These are phyloP conservation scores for Colletes collaris DNA, from an alignment of 2,888 invertebrate species.

Conservation along the genomic window DNA sequence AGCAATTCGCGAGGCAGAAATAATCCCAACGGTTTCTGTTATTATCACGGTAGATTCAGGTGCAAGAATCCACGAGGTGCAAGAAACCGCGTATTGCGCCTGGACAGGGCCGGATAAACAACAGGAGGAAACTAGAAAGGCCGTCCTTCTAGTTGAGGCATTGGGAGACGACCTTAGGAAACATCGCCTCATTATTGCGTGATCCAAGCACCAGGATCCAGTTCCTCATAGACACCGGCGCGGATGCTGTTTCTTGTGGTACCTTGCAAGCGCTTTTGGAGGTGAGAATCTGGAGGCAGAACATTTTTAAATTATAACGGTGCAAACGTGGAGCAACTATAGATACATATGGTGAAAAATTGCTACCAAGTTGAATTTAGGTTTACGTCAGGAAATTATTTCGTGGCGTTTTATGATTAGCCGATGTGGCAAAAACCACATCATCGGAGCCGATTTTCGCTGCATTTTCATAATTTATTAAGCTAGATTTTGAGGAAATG, in stretches of 20 bases:
- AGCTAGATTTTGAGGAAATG: neutral
- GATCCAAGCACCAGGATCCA: neutral
- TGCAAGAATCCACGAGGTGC: neutral
- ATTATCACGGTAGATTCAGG: constrained; percentile 6
- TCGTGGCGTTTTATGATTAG: constrained; percentile 10
- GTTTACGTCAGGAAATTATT: neutral
- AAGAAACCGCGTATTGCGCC: neutral
- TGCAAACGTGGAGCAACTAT: constrained; percentile 2
- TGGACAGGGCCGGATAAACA: constrained; percentile 5
- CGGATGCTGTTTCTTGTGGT: too few species aligned
- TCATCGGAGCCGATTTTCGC: constrained; percentile 25
- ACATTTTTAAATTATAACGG: neutral
- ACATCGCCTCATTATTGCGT: neutral
- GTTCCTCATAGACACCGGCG: constrained; percentile 14
- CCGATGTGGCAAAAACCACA: neutral
- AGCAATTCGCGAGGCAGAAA: neutral
- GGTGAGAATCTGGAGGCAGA: too few species aligned
- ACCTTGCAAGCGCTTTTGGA: neutral
- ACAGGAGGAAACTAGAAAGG: neutral
- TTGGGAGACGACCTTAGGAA: neutral
- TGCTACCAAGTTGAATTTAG: neutral
- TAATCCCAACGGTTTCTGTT: neutral
- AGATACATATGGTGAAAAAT: neutral
- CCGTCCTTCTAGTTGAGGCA: constrained; percentile 4
- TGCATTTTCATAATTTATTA: neutral